phyloP scores from a whole-genome alignment of 2,797 vertebrate species.

The Selene dorsalis region DNA sequence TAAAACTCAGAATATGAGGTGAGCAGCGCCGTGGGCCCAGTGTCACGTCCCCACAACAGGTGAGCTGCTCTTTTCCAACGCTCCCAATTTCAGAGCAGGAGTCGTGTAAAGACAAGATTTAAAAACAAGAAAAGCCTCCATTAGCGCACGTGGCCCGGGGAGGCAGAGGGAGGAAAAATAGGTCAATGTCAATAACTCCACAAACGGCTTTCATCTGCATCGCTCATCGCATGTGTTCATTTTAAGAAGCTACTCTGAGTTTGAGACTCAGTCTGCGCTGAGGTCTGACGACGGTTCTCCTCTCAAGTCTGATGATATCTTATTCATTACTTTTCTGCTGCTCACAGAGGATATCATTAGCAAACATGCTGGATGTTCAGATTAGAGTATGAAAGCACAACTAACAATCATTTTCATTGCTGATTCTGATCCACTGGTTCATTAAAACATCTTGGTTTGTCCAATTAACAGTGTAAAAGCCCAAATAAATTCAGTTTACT shows the following conservation, averaged over 20 bases:
- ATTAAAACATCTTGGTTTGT: not conserved
- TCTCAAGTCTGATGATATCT: not conserved
- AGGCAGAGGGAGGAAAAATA: slow-evolving; percentile 50
- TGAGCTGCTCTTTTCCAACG: slow-evolving; percentile 1
- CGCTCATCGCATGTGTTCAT: slow-evolving; percentile 34
- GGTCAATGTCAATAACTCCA: slow-evolving; percentile 71
- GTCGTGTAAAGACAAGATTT: slow-evolving; percentile 36
- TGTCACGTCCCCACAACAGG: not conserved
- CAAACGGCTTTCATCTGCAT: slow-evolving; percentile 53
- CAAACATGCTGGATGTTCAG: not conserved
- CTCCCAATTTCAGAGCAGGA: not conserved
- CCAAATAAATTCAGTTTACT: not conserved
- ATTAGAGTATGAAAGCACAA: not conserved
- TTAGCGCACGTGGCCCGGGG: slow-evolving; percentile 27
- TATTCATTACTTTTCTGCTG: not conserved
- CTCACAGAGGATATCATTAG: slow-evolving; percentile 5
- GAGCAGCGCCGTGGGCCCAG: not conserved
- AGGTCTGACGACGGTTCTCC: too few relatives aligned
- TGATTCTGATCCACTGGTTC: not conserved
- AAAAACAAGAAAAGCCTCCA: slow-evolving; percentile 37
- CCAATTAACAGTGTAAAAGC: not conserved
- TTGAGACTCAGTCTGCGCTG: not conserved
- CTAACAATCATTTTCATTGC: not conserved
- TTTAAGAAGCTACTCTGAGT: slow-evolving; percentile 16
- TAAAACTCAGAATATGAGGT: not conserved